Evolutionary conservation across 2,888 invertebrate species (phyloP), one percentile per base, ranked within the genome.

Genomic region (Zygaena filipendulae): DNA sequence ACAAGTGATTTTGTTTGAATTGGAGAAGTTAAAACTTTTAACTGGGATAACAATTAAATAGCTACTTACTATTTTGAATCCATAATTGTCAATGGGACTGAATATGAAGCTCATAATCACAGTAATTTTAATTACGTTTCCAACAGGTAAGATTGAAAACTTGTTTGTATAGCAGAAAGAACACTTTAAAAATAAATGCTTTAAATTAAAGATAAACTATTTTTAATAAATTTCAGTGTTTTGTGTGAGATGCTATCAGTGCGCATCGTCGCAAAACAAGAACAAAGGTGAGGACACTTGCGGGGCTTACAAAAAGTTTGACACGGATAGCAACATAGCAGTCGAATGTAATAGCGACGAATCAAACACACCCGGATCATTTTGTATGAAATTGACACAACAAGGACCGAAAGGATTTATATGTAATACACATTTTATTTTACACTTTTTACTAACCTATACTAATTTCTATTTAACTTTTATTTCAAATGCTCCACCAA

Each of bases 281-380:
- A 56, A 89, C 48, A n/a, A n/a, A n/a, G 86, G 86, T 4, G 88
- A 90, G 48, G 93, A 95, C 52, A 88, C 89, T 23, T 97, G 97
- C 64, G 97, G 97, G 1, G 92, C 96, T 0, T 95, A 96, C 52
- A 85, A 83, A 39, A 84, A 79, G 43, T 97, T 97, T 57, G 91
- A 97, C 58, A 87, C 83, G 46, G 84, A 88, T 8, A 86, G 88
- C 39, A 92, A 97, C 59, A 91, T 95, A 42, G 87, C 96, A 6
- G 88, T 96, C 2, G 96, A 97, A 52, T 97, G 97, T 61, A 92
- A 89, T 54, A 94, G 91, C 55, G 95, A 95, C 55, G 96, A 97
- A 62, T 94, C 95, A 21, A 86, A 92, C 42, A 92, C 92, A 75
- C 96, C 96, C 11, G 97, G 97, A 4, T 93, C 95, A 2, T 97